Percentiles rank a stretch among this genome's conserved stretches.
These are phyloP conservation scores for Amyelois transitella DNA, from an alignment of 1,140 invertebrate species.

Conservation along the genomic window DNA sequence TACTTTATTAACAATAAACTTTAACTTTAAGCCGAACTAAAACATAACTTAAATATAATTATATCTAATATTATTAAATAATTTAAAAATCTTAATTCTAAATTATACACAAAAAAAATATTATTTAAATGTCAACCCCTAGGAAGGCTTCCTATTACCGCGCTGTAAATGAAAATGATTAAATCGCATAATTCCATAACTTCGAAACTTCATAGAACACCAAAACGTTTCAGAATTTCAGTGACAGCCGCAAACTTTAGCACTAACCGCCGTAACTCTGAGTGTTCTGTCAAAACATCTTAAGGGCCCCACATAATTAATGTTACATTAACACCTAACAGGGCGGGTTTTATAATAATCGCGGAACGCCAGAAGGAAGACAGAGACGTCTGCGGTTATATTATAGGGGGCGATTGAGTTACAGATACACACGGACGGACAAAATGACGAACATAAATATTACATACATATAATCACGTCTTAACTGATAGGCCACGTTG, in stretches of 20 bases:
- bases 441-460: not conserved
- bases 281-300: constrained; percentile 47
- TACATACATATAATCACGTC: not conserved
- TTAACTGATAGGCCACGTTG: no score
- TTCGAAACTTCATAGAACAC: not conserved
- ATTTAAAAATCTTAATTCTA: no score
- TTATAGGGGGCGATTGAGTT: constrained; percentile 34
- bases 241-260: not conserved
- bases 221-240: not conserved
- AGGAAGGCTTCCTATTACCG: no score
- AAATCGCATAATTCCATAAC: not conserved
- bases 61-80: no score
- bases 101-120: no score
- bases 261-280: not conserved
- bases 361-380: constrained; percentile 24
- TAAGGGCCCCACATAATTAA: constrained; percentile 52
- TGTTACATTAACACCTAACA: constrained; percentile 62
- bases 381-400: constrained; percentile 36
- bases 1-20: no score
- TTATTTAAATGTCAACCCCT: no score
- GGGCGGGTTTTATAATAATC: constrained; percentile 53
- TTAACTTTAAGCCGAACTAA: no score
- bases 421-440: constrained; percentile 2
- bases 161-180: not conserved
- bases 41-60: no score